Evolutionary conservation across 2,113 vertebrate species (phyloP).

Genomic region (Seriola rivoliana): DNA sequence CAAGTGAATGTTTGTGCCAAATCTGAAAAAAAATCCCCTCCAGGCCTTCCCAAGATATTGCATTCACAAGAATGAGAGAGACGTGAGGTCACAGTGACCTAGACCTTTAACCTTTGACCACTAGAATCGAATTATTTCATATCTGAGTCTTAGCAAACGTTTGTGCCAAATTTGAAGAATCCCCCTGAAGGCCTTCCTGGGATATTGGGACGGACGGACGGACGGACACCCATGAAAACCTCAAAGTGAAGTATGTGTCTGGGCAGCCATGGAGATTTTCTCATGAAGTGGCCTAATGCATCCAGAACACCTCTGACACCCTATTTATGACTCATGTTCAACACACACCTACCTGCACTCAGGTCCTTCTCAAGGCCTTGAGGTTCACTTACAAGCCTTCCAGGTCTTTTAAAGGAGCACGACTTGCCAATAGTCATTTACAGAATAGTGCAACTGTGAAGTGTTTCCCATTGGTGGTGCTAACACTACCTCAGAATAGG

Average conservation of each 20-base stretch:
- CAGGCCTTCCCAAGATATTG: too few relatives aligned
- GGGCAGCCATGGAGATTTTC: neutral
- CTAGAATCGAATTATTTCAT: too few relatives aligned
- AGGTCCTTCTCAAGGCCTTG: slow-evolving; percentile 11
- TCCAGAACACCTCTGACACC: neutral
- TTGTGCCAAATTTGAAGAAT: neutral
- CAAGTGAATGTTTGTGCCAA: too few relatives aligned
- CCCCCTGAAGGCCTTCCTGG: too few relatives aligned
- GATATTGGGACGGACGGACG: too few relatives aligned
- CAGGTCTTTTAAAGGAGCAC: neutral
- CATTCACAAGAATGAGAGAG: too few relatives aligned
- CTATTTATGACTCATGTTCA: neutral
- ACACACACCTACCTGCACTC: neutral
- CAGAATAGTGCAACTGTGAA: slow-evolving; percentile 50
- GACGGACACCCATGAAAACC: too few relatives aligned
- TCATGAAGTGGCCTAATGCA: slow-evolving; percentile 1
- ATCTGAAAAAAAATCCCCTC: too few relatives aligned
- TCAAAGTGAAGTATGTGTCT: slow-evolving; percentile 11
- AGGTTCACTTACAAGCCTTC: neutral
- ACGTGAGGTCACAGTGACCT: too few relatives aligned
- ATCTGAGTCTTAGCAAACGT: too few relatives aligned
- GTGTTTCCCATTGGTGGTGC: slow-evolving; percentile 63
- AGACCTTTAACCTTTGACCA: too few relatives aligned
- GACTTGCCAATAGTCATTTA: slow-evolving; percentile 11
- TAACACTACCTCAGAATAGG: slow-evolving; percentile 43